These are phyloP conservation scores for Mormyrops attenuatus DNA, from an alignment of 2,797 vertebrate species.

Conservation along the genomic window DNA sequence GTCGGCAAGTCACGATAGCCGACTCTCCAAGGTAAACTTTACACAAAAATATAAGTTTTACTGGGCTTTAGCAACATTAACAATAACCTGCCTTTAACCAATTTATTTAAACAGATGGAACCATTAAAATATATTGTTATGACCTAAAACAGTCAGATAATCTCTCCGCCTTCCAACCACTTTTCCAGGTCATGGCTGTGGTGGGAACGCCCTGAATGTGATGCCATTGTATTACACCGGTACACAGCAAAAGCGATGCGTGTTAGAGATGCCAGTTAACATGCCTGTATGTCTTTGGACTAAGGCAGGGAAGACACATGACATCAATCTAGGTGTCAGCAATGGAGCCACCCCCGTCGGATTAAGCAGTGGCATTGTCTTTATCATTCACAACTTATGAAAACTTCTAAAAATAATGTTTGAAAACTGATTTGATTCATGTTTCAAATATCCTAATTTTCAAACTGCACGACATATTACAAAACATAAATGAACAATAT, in stretches of 20 bases:
- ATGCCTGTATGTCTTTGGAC: neutral
- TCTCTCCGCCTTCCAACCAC: neutral
- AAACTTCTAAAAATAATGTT: neutral
- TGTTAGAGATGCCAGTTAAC: neutral
- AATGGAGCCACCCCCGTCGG: neutral
- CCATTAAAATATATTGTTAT: neutral
- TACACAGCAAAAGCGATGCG: neutral
- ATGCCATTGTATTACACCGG: neutral
- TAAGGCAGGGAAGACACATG: neutral
- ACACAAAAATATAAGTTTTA: neutral
- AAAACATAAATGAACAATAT: neutral
- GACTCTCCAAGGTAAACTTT: neutral
- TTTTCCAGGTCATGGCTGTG: neutral
- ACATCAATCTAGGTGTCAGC: neutral
- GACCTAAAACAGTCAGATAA: neutral
- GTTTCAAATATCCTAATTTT: neutral
- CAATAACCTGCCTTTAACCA: neutral
- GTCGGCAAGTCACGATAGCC: neutral
- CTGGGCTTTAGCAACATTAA: neutral
- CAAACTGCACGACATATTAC: neutral
- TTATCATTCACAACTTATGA: neutral
- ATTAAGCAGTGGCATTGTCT: neutral
- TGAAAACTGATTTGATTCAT: neutral
- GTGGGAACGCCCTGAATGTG: neutral
- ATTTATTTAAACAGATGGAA: neutral